Base-by-base conservation (phyloP, 2,113 vertebrate species). In the Limanda limanda region DNA sequence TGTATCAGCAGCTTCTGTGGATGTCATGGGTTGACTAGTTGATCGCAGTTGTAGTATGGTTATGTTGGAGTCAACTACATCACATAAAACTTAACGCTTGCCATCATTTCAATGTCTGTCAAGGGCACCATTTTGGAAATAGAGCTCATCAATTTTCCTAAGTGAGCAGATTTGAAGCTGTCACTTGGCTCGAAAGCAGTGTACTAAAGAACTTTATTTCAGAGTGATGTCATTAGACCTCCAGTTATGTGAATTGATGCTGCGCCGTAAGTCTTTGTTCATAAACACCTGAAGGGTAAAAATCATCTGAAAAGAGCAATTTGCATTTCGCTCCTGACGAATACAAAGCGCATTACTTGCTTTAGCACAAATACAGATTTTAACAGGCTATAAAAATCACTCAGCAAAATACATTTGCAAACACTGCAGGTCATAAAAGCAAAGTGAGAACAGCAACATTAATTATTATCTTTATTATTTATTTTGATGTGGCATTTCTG, bases 71-170 rank as follows among this genome's bases (percentile, higher is more conserved):
- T 93, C 90, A 91, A 92, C 88, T 90, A 82, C 86, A 83, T 85
- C 73, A 65, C 87, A 89, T 92, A 89, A 92, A 93, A 91, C 87
- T 89, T 93, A 92, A 92, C 81, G 74, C 85, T 88, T 69, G 86
- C 86, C 71, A 92, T 92, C 84, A 85, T 92, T 88, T 79, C 85
- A 87, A 78, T 92, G 84, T 87, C 88, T 92, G 86, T 91, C 90
- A 91, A 90, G 90, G 89, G 92, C 89, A 86, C 86, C 85, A 55
- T 94, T 93, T 87, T 88, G 80, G 78, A 83, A 87, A 70, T 86
- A 81, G 74, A 83, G 85, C 85, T 78, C 87, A 90, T 90, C 78
- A 88, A 86, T 92, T 92, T 89, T 86, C 76, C 84, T 86, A 84
- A 86, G 90, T 82, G 75, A 87, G 76, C 77, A 74, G 73, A 90